A percentile compares a stretch with the other conserved stretches of the same genome.
Evolutionary conservation across 2,888 invertebrate genomes (phyloP).

Genomic region (Chrysina gloriosa): DNA sequence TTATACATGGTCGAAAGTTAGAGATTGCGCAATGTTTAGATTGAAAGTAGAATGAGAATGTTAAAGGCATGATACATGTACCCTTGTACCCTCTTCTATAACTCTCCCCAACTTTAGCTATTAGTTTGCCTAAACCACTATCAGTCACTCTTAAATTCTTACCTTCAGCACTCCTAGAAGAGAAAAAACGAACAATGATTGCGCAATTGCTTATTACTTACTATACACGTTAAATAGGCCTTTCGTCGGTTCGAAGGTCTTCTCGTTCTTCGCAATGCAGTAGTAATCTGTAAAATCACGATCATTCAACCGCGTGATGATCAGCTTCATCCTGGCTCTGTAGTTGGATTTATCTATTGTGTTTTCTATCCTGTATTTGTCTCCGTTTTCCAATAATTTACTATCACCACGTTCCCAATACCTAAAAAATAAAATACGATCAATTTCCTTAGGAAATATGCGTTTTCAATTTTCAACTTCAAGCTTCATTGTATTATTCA

Average conservation of each 20-base stretch:
- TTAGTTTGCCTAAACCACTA: no score
- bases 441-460: background rate
- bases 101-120: no score
- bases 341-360: conserved; percentile 68
- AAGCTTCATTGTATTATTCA: no score
- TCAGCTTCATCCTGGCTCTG: conserved; percentile 82
- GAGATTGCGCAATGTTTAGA: no score
- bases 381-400: conserved; percentile 75
- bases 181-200: no score
- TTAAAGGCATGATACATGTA: no score
- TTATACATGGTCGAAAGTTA: no score
- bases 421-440: conserved; percentile 57
- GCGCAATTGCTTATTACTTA: no score
- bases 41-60: no score
- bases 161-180: no score
- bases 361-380: conserved; percentile 73
- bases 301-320: conserved; percentile 75
- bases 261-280: conserved; percentile 87
- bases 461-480: background rate
- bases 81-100: no score
- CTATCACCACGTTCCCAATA: conserved; percentile 89
- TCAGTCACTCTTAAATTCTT: no score
- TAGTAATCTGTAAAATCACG: conserved; percentile 82
- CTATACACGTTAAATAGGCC: conserved; percentile 78
- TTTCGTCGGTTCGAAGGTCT: conserved; percentile 75